Conservation (phyloP, 2,888 invertebrate genomes). For the Neoascia interrupta region DNA sequence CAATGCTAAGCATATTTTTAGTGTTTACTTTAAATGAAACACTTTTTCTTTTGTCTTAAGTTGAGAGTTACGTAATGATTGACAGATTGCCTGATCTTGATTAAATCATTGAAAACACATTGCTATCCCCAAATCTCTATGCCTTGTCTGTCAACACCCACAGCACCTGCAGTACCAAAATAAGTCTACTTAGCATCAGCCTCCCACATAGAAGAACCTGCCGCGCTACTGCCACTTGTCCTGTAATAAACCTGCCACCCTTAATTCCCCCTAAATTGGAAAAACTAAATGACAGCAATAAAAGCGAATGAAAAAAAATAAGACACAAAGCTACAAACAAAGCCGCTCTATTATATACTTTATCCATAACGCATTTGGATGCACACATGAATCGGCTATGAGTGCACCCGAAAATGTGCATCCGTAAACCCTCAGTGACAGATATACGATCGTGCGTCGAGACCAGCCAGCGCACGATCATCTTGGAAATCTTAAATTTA, state of each 20-base stretch:
- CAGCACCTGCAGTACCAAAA: too few relatives aligned
- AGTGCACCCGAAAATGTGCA: conserved; percentile 28
- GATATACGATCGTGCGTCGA: conserved; percentile 54
- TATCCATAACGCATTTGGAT: conserved; percentile 1
- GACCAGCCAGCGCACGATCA: conserved; percentile 48
- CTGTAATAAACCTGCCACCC: conserved; percentile 58
- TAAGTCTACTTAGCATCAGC: not conserved
- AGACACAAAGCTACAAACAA: not conserved
- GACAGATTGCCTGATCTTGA: too few relatives aligned
- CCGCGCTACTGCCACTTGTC: conserved; percentile 50
- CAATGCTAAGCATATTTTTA: too few relatives aligned
- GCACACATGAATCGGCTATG: not conserved
- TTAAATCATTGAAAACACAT: too few relatives aligned
- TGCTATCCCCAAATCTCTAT: too few relatives aligned
- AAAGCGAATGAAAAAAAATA: not conserved
- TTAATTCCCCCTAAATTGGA: conserved; percentile 19
- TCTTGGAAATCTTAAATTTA: conserved; percentile 54
- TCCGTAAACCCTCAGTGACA: conserved; percentile 14
- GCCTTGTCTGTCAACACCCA: too few relatives aligned
- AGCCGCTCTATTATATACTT: not conserved
- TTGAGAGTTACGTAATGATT: too few relatives aligned
- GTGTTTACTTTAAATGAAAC: too few relatives aligned
- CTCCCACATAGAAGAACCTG: conserved; percentile 58
- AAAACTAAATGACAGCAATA: conserved; percentile 20
- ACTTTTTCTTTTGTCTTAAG: too few relatives aligned